These are phyloP conservation scores for Oostethus manadensis DNA, from an alignment of 2,113 vertebrate species.

Conservation along the genomic window DNA sequence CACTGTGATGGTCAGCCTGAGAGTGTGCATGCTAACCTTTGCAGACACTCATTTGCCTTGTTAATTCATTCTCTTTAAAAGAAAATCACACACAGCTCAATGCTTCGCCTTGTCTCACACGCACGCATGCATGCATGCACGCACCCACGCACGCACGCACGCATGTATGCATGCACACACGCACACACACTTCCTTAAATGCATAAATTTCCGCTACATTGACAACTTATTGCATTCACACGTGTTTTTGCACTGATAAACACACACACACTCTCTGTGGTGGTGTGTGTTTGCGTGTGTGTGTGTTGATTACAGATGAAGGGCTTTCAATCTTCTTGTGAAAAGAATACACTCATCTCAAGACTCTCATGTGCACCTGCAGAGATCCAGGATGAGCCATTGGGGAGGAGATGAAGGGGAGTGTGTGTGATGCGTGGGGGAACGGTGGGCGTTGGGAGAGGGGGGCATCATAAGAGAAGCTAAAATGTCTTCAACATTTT, in stretches of 20 bases:
- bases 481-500: conserved; percentile 37
- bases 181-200: conserved; percentile 12
- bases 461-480: conserved; percentile 16
- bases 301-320: conserved; percentile 57
- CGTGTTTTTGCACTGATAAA: conserved; percentile 2
- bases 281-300: too few relatives aligned
- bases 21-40: conserved; percentile 52
- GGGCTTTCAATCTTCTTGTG: conserved; percentile 54
- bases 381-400: conserved; percentile 7
- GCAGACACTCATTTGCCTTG: conserved; percentile 68
- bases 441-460: not conserved
- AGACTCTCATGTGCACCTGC: conserved; percentile 64
- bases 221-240: not conserved
- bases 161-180: too few relatives aligned
- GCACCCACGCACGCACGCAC: not conserved
- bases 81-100: conserved; percentile 30
- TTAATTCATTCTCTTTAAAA: conserved; percentile 63
- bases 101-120: conserved; percentile 7
- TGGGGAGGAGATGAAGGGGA: conserved; percentile 3
- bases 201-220: conserved; percentile 4
- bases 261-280: not conserved
- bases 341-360: conserved; percentile 53
- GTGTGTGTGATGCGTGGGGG: not conserved
- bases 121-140: conserved; percentile 24
- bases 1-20: conserved; percentile 51